Percentiles rank a stretch among this genome's conserved stretches.
These are phyloP conservation scores for Colossoma macropomum DNA, from an alignment of 2,113 vertebrate species.

Conservation along the genomic window DNA sequence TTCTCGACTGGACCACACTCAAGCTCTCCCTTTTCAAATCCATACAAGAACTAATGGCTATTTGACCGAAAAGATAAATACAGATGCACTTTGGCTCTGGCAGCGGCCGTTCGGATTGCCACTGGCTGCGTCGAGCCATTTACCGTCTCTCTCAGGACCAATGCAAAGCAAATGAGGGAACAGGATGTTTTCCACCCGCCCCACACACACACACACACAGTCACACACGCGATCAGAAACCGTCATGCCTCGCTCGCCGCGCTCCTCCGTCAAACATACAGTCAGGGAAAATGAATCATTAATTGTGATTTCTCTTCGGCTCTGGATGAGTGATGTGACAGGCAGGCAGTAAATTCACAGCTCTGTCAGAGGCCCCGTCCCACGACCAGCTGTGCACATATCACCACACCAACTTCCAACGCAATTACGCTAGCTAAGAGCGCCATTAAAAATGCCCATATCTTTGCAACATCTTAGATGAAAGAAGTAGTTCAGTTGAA, in stretches of 20 bases:
- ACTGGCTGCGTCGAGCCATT: conserved; percentile 68
- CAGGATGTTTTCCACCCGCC: conserved; percentile 65
- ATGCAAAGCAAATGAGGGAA: conserved; percentile 69
- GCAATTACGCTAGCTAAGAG: background rate
- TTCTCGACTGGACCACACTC: conserved; percentile 7
- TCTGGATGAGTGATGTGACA: conserved; percentile 67
- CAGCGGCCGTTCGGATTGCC: conserved; percentile 52
- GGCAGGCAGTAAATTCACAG: conserved; percentile 67
- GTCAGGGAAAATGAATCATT: conserved; percentile 71
- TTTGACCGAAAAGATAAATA: conserved; percentile 58
- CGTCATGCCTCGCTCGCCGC: background rate
- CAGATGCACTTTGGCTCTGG: conserved; percentile 59
- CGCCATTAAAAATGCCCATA: background rate
- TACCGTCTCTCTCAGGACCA: conserved; percentile 61
- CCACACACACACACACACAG: conserved; percentile 27
- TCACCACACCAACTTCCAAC: background rate
- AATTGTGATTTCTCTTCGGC: conserved; percentile 64
- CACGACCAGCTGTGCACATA: conserved; percentile 53
- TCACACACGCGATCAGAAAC: conserved; percentile 3
- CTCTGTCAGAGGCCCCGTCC: conserved; percentile 63
- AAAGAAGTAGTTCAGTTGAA: background rate
- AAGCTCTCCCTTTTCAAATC: conserved; percentile 44
- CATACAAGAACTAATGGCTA: conserved; percentile 56
- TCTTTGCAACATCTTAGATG: background rate
- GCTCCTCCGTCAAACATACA: conserved; percentile 57